These are phyloP conservation scores for Agrypnia vestita DNA, from an alignment of 1,140 invertebrate species.

Conservation along the genomic window DNA sequence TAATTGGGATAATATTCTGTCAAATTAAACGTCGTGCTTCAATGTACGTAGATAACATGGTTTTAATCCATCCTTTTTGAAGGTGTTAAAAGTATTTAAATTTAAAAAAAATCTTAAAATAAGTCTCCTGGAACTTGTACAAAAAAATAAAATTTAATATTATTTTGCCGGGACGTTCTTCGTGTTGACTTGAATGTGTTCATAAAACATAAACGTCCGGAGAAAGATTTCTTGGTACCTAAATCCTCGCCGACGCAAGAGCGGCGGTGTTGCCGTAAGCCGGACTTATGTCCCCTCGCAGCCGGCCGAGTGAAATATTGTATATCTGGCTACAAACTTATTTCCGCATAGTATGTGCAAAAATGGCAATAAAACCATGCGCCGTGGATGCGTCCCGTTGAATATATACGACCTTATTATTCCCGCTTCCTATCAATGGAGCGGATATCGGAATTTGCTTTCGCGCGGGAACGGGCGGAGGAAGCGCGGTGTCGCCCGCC, in stretches of 20 bases:
- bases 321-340: constrained; percentile 33
- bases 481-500: neutral
- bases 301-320: constrained; percentile 27
- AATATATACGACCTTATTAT: constrained; percentile 52
- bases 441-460: constrained; percentile 20
- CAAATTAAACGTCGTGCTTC: no score
- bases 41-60: no score
- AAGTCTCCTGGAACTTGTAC: no score
- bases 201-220: constrained; percentile 32
- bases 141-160: no score
- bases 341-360: constrained; percentile 49
- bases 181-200: constrained; percentile 10
- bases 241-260: constrained; percentile 38
- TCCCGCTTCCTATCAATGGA: constrained; percentile 20
- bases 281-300: constrained; percentile 36
- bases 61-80: no score
- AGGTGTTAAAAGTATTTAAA: no score
- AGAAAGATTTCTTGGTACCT: constrained; percentile 22
- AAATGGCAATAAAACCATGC: constrained; percentile 51
- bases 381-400: constrained; percentile 26
- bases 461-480: constrained; percentile 7
- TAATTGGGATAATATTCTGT: no score
- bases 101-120: no score
- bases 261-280: constrained; percentile 41
- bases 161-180: no score